Evolutionary conservation across 1,140 invertebrate genomes (phyloP).

Genomic region (Ips typographus): DNA sequence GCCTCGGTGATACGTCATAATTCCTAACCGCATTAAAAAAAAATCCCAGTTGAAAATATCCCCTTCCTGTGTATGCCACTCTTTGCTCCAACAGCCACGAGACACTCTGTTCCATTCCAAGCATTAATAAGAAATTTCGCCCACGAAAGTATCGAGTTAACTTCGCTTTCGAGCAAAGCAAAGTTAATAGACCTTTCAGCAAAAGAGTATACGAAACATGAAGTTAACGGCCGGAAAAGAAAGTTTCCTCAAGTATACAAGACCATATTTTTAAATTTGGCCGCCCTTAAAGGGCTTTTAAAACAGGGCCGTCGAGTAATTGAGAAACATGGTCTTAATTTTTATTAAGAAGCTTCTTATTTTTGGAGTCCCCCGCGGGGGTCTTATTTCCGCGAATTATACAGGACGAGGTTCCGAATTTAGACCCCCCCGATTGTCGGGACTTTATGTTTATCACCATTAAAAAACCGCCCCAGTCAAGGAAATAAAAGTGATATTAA

Average conservation of each 20-base stretch:
- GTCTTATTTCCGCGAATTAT: neutral
- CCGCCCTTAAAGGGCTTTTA: conserved; percentile 2
- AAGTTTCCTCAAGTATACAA: conserved; percentile 25
- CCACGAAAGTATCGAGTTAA: too few species aligned
- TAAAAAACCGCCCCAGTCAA: conserved; percentile 50
- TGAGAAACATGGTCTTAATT: conserved; percentile 35
- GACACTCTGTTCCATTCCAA: too few species aligned
- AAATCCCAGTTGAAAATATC: neutral
- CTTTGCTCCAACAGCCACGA: too few species aligned
- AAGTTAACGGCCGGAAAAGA: conserved; percentile 24
- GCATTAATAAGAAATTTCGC: too few species aligned
- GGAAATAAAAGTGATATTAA: conserved; percentile 54
- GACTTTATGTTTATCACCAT: conserved; percentile 51
- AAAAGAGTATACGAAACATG: conserved; percentile 28
- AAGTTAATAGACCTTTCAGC: conserved; percentile 9
- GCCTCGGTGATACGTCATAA: conserved; percentile 40
- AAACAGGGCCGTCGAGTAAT: conserved; percentile 26
- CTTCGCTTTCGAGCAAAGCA: neutral
- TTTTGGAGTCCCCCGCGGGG: neutral
- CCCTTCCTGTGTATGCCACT: neutral
- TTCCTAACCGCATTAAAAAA: conserved; percentile 20
- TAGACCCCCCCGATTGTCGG: neutral
- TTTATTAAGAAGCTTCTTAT: conserved; percentile 20
- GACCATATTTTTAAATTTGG: conserved; percentile 33
- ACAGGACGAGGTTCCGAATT: neutral